Percentiles rank a stretch among this genome's conserved stretches.
Conservation (phyloP, 2,113 vertebrate genomes). For the Equus przewalskii region DNA sequence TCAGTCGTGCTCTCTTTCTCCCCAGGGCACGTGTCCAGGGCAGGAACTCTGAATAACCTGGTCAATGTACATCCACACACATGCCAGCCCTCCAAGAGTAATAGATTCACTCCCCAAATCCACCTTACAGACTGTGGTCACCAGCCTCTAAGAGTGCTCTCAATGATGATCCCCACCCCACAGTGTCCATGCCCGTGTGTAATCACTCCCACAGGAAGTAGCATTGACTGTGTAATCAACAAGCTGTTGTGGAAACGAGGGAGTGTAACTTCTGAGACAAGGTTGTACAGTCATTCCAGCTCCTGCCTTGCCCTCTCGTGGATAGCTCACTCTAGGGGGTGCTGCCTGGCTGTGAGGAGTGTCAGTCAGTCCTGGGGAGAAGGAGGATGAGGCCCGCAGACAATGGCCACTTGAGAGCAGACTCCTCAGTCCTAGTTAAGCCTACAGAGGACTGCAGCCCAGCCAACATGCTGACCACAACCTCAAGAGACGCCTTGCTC, state of each 20-base stretch:
- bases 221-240: not conserved
- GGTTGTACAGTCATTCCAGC: not conserved
- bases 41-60: not conserved
- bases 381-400: too few species aligned
- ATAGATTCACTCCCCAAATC: not conserved
- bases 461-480: not conserved
- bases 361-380: not conserved
- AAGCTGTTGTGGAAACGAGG: not conserved
- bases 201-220: too few species aligned
- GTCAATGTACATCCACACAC: fast-evolving
- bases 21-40: fast-evolving
- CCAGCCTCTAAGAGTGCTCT: not conserved
- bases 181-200: fast-evolving
- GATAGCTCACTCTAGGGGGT: too few species aligned
- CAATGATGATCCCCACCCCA: fast-evolving
- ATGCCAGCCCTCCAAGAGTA: not conserved
- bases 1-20: not conserved
- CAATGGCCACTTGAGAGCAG: fast-evolving
- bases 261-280: not conserved
- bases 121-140: not conserved
- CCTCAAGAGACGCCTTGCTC: too few species aligned
- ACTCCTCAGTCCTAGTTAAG: not conserved
- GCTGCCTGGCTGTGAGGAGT: not conserved
- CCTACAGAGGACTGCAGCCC: not conserved
- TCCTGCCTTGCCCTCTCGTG: too few species aligned